Evolutionary conservation across 2,888 invertebrate species (phyloP).

Genomic region (Synanthedon myopaeformis): DNA sequence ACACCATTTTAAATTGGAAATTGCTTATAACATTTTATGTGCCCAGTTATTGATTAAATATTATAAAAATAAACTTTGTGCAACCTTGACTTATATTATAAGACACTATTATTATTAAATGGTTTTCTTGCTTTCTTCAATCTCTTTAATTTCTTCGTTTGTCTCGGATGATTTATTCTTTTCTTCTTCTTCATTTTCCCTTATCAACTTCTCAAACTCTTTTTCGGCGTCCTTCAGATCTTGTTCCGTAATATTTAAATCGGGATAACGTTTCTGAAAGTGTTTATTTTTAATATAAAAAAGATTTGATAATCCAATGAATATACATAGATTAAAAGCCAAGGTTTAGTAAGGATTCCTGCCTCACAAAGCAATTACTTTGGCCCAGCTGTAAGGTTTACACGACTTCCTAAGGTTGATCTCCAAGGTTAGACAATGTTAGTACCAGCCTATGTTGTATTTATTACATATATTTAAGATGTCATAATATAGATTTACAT

Average conservation of each 20-base stretch:
- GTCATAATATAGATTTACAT: too few relatives aligned
- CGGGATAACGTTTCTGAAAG: constrained; percentile 52
- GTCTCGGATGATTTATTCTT: constrained; percentile 9
- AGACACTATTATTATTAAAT: constrained; percentile 11
- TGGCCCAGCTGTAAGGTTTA: too few relatives aligned
- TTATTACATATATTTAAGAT: too few relatives aligned
- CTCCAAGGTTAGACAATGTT: too few relatives aligned
- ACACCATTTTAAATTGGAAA: too few relatives aligned
- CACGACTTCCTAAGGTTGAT: too few relatives aligned
- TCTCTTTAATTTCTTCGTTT: constrained; percentile 9
- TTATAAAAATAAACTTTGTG: not conserved
- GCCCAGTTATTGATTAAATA: not conserved
- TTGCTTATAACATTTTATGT: not conserved
- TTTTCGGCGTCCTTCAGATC: constrained; percentile 51
- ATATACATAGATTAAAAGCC: not conserved
- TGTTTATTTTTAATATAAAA: not conserved
- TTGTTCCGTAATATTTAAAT: constrained; percentile 54
- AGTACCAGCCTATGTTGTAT: too few relatives aligned
- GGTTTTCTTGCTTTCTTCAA: constrained; percentile 29
- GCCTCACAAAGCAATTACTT: too few relatives aligned
- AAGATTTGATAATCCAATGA: not conserved
- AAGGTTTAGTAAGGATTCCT: too few relatives aligned
- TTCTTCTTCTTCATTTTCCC: constrained; percentile 27
- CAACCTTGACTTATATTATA: not conserved
- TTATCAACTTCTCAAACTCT: constrained; percentile 43